Base-by-base conservation (phyloP, 2,888 invertebrate species). In the Mimas tiliae region DNA sequence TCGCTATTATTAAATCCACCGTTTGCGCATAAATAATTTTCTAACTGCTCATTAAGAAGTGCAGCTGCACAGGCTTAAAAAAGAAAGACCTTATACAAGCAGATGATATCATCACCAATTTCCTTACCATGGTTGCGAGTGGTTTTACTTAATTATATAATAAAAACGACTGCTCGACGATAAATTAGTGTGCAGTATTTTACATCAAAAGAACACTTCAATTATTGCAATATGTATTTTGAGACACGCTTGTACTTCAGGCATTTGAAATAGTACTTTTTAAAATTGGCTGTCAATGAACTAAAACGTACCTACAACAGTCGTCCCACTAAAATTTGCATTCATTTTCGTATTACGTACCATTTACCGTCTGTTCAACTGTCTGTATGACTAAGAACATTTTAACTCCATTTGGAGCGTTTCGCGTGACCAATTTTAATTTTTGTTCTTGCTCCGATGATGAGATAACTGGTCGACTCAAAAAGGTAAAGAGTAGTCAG, bases 401-500 rank as follows among this genome's bases (percentile, higher is more conserved):
- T 65, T 70, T 62, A 67, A 67, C 68, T 65, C 68, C 64, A 72
- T 77, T 74, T 74, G 70, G 73, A 72, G 72, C 64, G 67, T 62
- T 72, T 72, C 69, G 70, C 72, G 74, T 75, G 72, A 78, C 77
- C 72, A 75, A 79, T 78, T 75, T 75, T 51, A 66, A 75, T 70
- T 74, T 75, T 75, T 75, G 68, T 68, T 74, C 70, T 66, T 70
- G 74, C 75, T 75, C 71, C 74, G 65, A 70, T 70, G 72, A 79
- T 81, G 75, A 76, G 72, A 76, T 80, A 77, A 79, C 72, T 68
- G 71, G 72, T 75, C 74, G 72, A 70, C 66, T 77, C 76, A 76
- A 78, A 80, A 79, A 73, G 77, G 76, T 77, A 71, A 78, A 76
- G 69, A 77, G 71, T 68, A 70, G 73, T 74, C 79, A 74, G 64